Evolutionary conservation across 2,888 invertebrate genomes (phyloP).

Genomic region (Andricus curvator): DNA sequence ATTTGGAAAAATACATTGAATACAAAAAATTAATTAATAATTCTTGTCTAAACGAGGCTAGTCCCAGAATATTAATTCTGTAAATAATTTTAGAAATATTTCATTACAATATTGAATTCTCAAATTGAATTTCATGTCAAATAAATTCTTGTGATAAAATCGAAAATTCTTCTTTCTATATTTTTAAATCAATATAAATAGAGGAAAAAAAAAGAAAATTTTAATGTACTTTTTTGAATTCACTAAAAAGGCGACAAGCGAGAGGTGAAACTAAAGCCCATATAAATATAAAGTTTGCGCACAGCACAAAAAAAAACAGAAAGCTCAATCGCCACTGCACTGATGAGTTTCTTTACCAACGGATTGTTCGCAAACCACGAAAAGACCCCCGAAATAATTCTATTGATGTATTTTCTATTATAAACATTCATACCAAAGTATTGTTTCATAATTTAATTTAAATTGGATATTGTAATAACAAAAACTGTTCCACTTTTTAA

Average conservation of each 20-base stretch:
- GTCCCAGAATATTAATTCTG: background rate
- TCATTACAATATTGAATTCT: background rate
- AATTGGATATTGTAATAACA: background rate
- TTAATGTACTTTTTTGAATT: background rate
- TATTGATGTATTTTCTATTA: background rate
- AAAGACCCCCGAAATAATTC: conserved; percentile 63
- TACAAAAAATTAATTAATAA: background rate
- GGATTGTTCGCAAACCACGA: conserved; percentile 63
- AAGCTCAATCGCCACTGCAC: conserved; percentile 54
- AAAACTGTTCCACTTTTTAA: background rate
- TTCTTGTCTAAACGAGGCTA: background rate
- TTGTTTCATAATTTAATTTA: background rate
- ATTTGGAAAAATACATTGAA: background rate
- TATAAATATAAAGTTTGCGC: conserved; percentile 43
- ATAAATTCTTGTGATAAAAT: background rate
- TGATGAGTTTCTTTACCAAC: conserved; percentile 57
- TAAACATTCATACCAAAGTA: background rate
- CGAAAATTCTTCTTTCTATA: too few relatives aligned
- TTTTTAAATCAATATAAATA: too few relatives aligned
- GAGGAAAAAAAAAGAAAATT: too few relatives aligned
- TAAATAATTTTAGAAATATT: too few relatives aligned
- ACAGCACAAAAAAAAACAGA: conserved; percentile 50
- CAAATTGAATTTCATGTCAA: background rate
- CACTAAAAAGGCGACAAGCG: background rate
- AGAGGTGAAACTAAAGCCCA: conserved; percentile 25